These are phyloP conservation scores for Euzetes globulus DNA, from an alignment of 2,888 invertebrate species.

Conservation along the genomic window DNA sequence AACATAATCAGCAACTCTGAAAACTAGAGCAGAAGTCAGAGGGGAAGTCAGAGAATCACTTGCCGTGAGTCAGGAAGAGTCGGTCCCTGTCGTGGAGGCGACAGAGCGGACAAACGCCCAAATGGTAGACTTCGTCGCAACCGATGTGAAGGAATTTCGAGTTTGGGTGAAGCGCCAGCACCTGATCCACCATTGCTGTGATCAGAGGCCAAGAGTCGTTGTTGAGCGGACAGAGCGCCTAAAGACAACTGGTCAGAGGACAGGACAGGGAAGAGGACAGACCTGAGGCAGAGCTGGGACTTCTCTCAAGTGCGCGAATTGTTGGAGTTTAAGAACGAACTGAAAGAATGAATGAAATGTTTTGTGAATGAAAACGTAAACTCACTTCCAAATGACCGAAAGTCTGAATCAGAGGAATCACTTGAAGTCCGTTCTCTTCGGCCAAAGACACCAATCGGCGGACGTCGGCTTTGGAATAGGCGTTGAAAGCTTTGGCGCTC, in stretches of 20 bases:
- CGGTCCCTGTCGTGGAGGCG: slow-evolving; percentile 40
- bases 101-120: slow-evolving; percentile 61
- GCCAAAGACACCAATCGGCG: slow-evolving; percentile 45
- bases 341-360: too few species aligned
- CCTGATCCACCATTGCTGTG: slow-evolving; percentile 46
- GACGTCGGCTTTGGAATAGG: slow-evolving; percentile 47
- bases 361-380: too few species aligned
- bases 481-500: slow-evolving; percentile 50
- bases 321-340: slow-evolving; percentile 57
- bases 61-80: slow-evolving; percentile 49
- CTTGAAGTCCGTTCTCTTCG: slow-evolving; percentile 49
- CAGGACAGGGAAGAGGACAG: too few species aligned
- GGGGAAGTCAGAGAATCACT: too few species aligned
- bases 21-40: slow-evolving; percentile 40
- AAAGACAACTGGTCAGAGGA: too few species aligned
- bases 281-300: slow-evolving; percentile 57
- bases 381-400: slow-evolving; percentile 60
- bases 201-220: slow-evolving; percentile 46
- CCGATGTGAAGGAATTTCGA: slow-evolving; percentile 60
- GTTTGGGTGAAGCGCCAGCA: slow-evolving; percentile 42
- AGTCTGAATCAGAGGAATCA: slow-evolving; percentile 54
- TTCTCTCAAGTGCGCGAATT: slow-evolving; percentile 61
- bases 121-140: slow-evolving; percentile 65
- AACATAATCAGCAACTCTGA: slow-evolving; percentile 56
- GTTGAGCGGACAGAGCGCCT: slow-evolving; percentile 49